A percentile compares a stretch with the other conserved stretches of the same genome.
Evolutionary conservation across 2,113 vertebrate genomes (phyloP).

Genomic region (Chamaea fasciata): DNA sequence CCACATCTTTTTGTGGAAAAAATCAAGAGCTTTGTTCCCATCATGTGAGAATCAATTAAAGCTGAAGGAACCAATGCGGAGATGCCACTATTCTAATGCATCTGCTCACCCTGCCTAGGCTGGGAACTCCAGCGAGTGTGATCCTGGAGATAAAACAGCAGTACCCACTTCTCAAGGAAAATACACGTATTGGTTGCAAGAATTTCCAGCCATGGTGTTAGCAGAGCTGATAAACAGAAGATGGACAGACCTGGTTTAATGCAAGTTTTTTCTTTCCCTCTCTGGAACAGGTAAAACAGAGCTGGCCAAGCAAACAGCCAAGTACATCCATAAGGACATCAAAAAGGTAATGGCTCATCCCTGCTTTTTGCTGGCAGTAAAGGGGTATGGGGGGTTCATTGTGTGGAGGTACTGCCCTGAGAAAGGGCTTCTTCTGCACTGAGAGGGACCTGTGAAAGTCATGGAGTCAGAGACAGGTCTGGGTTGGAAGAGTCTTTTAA

Average conservation of each 20-base stretch:
- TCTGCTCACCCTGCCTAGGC: not conserved
- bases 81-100: not conserved
- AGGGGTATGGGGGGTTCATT: not conserved
- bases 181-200: rapidly evolving
- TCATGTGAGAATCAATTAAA: not conserved
- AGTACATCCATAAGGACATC: constrained; percentile 93
- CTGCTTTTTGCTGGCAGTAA: not conserved
- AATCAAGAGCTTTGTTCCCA: not conserved
- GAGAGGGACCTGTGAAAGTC: not conserved
- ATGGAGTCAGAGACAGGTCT: not conserved
- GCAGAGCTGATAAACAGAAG: not conserved
- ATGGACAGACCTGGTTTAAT: not conserved
- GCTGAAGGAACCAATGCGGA: not conserved
- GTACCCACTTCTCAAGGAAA: not conserved
- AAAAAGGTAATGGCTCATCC: constrained; percentile 81
- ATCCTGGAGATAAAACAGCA: too few species aligned
- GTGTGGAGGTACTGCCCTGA: not conserved
- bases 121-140: not conserved
- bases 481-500: not conserved
- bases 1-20: not conserved
- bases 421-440: not conserved
- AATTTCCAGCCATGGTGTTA: not conserved
- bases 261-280: not conserved
- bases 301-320: constrained; percentile 94
- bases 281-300: constrained; percentile 89